These are phyloP conservation scores for Mayetiola destructor DNA, from an alignment of 2,888 invertebrate genomes.

Conservation along the genomic window DNA sequence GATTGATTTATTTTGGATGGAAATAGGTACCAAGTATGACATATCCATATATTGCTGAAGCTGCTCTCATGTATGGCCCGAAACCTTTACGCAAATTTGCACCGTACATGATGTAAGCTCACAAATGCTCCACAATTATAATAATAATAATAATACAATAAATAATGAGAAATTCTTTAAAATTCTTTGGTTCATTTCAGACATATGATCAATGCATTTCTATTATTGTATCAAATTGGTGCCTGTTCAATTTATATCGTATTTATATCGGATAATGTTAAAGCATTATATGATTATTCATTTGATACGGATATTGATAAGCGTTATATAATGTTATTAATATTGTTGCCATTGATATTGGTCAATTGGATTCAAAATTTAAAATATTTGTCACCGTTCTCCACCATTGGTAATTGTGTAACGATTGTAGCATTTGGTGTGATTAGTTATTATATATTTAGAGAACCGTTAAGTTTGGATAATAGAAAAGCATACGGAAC, in stretches of 20 bases:
- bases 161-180: not conserved
- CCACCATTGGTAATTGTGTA: constrained; percentile 72
- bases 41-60: constrained; percentile 69
- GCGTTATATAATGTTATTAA: constrained; percentile 46
- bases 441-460: constrained; percentile 72
- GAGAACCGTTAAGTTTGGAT: constrained; percentile 48
- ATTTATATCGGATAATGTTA: constrained; percentile 66
- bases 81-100: constrained; percentile 45
- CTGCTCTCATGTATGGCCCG: constrained; percentile 65
- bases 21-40: constrained; percentile 48
- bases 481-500: constrained; percentile 49
- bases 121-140: not conserved
- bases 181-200: constrained; percentile 35
- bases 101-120: constrained; percentile 48
- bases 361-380: constrained; percentile 49
- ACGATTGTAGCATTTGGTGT: constrained; percentile 73
- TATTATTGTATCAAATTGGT: constrained; percentile 65
- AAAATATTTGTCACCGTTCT: constrained; percentile 60
- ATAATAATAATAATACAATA: not conserved
- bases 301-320: constrained; percentile 33
- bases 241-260: constrained; percentile 85
- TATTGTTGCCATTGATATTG: constrained; percentile 51
- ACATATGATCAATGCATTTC: constrained; percentile 47
- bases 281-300: constrained; percentile 41
- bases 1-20: constrained; percentile 23